These are phyloP conservation scores for Salvator merianae DNA, from an alignment of 2,113 vertebrate genomes.

Conservation along the genomic window DNA sequence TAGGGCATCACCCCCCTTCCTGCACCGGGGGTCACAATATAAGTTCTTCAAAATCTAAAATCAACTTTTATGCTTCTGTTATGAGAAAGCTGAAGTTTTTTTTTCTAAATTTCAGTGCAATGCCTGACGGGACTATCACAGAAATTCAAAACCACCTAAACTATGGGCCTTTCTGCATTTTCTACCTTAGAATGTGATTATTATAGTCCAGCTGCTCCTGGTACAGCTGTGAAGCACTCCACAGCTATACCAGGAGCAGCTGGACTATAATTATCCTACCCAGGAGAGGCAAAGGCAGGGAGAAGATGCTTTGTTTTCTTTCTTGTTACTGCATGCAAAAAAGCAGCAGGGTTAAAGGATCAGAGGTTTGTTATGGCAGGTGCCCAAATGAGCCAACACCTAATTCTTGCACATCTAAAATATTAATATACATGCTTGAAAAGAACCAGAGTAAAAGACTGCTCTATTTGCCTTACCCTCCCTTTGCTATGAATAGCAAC, in stretches of 20 bases:
- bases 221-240: too few species aligned
- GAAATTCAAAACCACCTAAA: background rate
- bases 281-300: background rate
- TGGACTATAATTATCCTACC: too few species aligned
- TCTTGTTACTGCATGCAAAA: background rate
- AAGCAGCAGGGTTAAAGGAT: background rate
- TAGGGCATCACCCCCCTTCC: too few species aligned
- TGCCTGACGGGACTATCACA: background rate
- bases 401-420: constrained; percentile 12
- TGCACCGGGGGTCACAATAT: too few species aligned
- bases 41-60: background rate
- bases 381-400: too few species aligned
- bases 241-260: too few species aligned
- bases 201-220: too few species aligned
- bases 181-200: too few species aligned
- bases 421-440: background rate
- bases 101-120: background rate
- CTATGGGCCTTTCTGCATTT: too few species aligned
- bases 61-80: background rate
- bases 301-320: background rate
- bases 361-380: background rate
- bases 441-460: constrained; percentile 17
- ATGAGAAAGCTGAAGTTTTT: background rate
- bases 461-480: constrained; percentile 15
- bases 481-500: background rate